A percentile compares a stretch with the other conserved stretches of the same genome.
phyloP scores from a whole-genome alignment of 2,797 vertebrate genomes.

The Halcyon badia region DNA sequence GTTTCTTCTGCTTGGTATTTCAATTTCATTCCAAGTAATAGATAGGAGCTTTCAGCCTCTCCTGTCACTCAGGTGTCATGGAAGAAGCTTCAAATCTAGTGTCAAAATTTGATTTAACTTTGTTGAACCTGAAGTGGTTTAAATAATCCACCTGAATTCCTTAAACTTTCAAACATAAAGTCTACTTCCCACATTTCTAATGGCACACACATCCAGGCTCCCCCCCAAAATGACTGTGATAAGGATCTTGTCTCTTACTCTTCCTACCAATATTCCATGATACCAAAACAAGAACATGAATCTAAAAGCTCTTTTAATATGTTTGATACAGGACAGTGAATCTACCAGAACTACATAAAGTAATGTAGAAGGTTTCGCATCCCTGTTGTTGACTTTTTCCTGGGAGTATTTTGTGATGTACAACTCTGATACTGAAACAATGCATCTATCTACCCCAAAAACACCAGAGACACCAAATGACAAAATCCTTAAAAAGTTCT shows the following conservation, averaged over 20 bases:
- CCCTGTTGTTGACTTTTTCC: neutral
- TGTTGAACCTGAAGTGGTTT: neutral
- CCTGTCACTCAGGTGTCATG: neutral
- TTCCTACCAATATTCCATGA: neutral
- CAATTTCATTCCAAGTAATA: neutral
- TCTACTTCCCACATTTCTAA: neutral
- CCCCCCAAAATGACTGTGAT: neutral
- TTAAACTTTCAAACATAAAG: neutral
- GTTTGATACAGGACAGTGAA: neutral
- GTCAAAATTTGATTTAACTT: neutral
- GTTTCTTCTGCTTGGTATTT: neutral
- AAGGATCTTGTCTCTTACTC: neutral
- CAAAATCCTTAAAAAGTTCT: neutral
- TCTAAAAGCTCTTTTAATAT: neutral
- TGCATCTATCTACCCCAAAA: neutral
- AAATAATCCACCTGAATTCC: neutral
- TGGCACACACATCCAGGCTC: fast-evolving
- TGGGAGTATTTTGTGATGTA: neutral
- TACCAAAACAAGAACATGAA: neutral
- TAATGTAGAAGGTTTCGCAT: neutral
- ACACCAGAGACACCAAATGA: neutral
- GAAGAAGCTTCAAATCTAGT: neutral
- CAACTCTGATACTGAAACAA: neutral
- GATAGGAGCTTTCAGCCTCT: neutral
- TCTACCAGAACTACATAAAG: neutral